Conservation (phyloP, 2,888 invertebrate genomes). For the Latrodectus elegans region DNA sequence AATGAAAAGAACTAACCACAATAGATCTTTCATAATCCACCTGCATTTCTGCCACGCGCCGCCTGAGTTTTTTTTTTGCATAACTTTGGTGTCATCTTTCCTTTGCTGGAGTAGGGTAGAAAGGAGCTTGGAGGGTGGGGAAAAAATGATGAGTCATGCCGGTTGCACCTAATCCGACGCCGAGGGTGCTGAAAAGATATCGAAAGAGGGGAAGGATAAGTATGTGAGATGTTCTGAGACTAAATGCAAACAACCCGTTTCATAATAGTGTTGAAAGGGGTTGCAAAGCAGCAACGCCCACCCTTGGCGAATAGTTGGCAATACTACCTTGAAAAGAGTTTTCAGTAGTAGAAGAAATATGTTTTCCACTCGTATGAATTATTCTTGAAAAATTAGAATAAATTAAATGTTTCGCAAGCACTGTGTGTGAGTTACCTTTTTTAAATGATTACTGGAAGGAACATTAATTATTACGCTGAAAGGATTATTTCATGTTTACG, state of each 20-base stretch:
- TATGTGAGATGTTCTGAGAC: background rate
- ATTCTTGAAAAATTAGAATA: too few relatives aligned
- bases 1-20: constrained; percentile 25
- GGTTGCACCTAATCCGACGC: constrained; percentile 45
- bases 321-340: too few relatives aligned
- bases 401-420: too few relatives aligned
- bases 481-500: too few relatives aligned
- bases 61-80: constrained; percentile 38
- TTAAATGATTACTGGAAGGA: too few relatives aligned
- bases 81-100: constrained; percentile 35
- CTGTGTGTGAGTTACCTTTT: too few relatives aligned
- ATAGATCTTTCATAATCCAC: constrained; percentile 27
- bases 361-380: too few relatives aligned
- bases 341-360: too few relatives aligned
- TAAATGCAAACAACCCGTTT: background rate
- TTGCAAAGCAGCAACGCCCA: background rate
- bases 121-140: background rate
- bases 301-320: background rate
- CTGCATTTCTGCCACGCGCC: constrained; percentile 14
- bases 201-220: background rate
- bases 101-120: background rate
- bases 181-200: constrained; percentile 32
- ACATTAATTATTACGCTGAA: too few relatives aligned
- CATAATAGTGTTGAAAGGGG: background rate
- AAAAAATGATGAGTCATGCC: constrained; percentile 41